These are phyloP conservation scores for Laterallus jamaicensis DNA, from an alignment of 2,113 vertebrate species.

Conservation along the genomic window DNA sequence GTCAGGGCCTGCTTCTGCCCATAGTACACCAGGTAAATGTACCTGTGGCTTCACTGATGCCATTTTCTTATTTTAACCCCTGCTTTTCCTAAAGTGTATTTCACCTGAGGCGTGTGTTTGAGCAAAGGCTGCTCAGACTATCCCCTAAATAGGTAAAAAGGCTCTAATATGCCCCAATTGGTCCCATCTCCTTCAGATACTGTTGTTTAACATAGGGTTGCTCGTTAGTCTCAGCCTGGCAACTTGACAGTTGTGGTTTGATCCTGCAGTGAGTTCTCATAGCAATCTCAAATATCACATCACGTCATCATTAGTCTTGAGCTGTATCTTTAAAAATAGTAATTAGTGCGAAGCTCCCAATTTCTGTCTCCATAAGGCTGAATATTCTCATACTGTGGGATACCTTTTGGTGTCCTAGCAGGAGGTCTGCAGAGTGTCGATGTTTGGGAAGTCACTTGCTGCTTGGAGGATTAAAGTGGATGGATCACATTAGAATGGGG, in stretches of 20 bases:
- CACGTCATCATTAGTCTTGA: not conserved
- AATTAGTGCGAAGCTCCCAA: not conserved
- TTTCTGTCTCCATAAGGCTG: not conserved
- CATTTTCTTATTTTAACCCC: not conserved
- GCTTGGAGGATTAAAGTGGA: not conserved
- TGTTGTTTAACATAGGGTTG: not conserved
- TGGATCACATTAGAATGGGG: not conserved
- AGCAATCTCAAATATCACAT: not conserved
- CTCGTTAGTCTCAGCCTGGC: not conserved
- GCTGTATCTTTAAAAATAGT: not conserved
- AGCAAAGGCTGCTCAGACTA: not conserved
- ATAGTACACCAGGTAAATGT: not conserved
- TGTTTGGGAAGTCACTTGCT: not conserved
- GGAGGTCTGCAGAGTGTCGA: too few species aligned
- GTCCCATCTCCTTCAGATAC: not conserved
- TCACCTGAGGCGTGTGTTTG: not conserved
- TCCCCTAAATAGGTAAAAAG: not conserved
- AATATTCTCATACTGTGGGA: not conserved
- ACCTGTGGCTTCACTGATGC: rapidly evolving
- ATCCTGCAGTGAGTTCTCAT: not conserved
- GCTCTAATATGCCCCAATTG: not conserved
- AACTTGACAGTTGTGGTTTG: not conserved
- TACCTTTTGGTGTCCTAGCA: not conserved
- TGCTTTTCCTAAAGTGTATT: not conserved
- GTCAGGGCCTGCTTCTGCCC: not conserved